A percentile compares a stretch with the other conserved stretches of the same genome.
Evolutionary conservation across 2,888 invertebrate species (phyloP).

Genomic region (Hydriomena furcata): DNA sequence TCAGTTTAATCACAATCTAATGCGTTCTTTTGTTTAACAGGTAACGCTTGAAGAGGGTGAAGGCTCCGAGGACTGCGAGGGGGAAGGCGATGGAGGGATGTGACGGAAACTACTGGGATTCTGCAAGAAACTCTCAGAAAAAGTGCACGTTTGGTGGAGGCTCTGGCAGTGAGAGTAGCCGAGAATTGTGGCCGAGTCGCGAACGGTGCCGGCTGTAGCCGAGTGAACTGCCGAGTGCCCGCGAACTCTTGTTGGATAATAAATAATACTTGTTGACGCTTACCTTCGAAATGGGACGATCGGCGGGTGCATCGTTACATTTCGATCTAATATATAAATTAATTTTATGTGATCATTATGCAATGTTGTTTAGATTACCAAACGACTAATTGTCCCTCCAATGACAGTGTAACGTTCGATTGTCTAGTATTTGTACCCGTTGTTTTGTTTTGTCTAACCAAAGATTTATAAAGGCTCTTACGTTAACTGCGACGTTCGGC

Average conservation of each 20-base stretch:
- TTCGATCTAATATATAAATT: slow-evolving; percentile 65
- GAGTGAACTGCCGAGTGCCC: slow-evolving; percentile 32
- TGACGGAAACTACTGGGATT: slow-evolving; percentile 97
- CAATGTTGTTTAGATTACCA: slow-evolving; percentile 81
- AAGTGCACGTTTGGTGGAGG: slow-evolving; percentile 95
- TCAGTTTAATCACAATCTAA: neutral
- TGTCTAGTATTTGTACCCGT: slow-evolving; percentile 76
- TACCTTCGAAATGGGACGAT: slow-evolving; percentile 76
- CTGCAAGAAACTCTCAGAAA: slow-evolving; percentile 95
- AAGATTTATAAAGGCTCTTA: slow-evolving; percentile 72
- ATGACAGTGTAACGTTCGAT: slow-evolving; percentile 77
- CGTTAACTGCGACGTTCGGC: slow-evolving; percentile 69
- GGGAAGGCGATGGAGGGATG: slow-evolving; percentile 87
- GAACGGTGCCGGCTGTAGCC: slow-evolving; percentile 23
- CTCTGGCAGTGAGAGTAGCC: slow-evolving; percentile 85
- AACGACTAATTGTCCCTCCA: slow-evolving; percentile 81
- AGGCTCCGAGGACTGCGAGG: slow-evolving; percentile 85
- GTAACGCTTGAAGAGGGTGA: slow-evolving; percentile 95
- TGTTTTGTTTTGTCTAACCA: slow-evolving; percentile 80
- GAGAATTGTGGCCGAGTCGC: slow-evolving; percentile 36
- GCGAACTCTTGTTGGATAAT: slow-evolving; percentile 60
- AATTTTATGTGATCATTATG: slow-evolving; percentile 78
- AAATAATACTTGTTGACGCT: slow-evolving; percentile 77
- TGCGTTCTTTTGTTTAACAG: slow-evolving; percentile 61
- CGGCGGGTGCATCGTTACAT: slow-evolving; percentile 67